Evolutionary conservation across 2,113 vertebrate genomes (phyloP).

Genomic region (Rhagologus leucostigma): DNA sequence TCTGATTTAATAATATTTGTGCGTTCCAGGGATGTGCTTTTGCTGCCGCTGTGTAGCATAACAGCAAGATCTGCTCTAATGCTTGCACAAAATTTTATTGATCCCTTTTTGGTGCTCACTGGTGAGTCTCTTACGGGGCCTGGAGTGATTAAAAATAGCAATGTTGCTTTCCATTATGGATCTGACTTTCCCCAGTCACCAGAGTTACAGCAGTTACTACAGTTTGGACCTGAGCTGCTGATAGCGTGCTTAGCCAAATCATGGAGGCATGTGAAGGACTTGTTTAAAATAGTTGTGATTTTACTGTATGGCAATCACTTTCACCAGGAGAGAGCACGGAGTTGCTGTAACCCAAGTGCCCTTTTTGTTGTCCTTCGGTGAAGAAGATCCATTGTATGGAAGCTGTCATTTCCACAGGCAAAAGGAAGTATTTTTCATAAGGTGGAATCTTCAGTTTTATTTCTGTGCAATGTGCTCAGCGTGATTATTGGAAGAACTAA

Average conservation of each 20-base stretch:
- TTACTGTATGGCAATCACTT: neutral
- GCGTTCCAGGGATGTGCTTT: neutral
- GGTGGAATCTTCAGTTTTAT: neutral
- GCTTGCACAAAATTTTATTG: neutral
- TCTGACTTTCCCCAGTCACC: neutral
- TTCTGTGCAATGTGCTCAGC: neutral
- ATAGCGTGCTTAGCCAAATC: neutral
- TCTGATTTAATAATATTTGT: neutral
- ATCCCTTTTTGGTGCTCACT: neutral
- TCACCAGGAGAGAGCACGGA: fast-evolving
- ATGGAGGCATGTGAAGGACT: neutral
- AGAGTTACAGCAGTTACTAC: neutral
- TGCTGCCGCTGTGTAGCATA: neutral
- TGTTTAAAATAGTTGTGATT: neutral
- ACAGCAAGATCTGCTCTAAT: neutral
- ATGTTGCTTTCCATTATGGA: neutral
- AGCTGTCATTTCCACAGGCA: neutral
- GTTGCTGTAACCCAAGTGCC: neutral
- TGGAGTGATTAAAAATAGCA: neutral
- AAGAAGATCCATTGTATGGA: neutral
- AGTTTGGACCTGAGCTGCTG: neutral
- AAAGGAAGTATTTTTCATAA: neutral
- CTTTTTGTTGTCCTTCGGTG: neutral
- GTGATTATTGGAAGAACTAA: neutral
- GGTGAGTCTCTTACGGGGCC: neutral